Conservation (phyloP, 2,797 vertebrate species). For the Tokudaia tokunoshimensis region DNA sequence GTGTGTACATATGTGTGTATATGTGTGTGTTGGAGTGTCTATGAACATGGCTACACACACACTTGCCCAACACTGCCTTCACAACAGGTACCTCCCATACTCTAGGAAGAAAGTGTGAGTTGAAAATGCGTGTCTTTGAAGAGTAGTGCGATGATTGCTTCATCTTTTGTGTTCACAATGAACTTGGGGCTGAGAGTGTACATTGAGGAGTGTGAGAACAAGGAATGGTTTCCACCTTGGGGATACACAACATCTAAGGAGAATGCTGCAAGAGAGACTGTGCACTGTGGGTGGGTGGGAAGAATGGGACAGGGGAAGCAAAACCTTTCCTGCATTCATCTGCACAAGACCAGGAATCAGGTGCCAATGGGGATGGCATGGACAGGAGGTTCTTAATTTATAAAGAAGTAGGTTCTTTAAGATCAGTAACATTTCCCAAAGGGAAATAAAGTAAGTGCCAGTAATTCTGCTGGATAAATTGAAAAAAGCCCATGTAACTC, state of each 20-base stretch:
- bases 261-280: background rate
- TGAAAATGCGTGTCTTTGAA: background rate
- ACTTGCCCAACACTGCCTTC: background rate
- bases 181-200: background rate
- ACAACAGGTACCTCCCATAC: background rate
- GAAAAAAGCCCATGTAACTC: background rate
- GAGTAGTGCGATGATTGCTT: background rate
- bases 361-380: background rate
- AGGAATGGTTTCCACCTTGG: background rate
- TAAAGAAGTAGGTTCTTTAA: background rate
- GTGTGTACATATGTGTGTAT: background rate
- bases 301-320: background rate
- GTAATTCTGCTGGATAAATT: background rate
- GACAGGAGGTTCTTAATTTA: background rate
- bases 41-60: background rate
- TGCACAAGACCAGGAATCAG: background rate
- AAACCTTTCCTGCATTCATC: background rate
- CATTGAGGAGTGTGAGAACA: constrained; percentile 11
- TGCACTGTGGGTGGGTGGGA: background rate
- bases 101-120: constrained; percentile 39
- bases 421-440: background rate
- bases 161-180: constrained; percentile 41
- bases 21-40: background rate
- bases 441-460: background rate
- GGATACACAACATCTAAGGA: background rate